Base-by-base conservation (phyloP, 1,140 invertebrate genomes). In the Conus ventricosus region DNA sequence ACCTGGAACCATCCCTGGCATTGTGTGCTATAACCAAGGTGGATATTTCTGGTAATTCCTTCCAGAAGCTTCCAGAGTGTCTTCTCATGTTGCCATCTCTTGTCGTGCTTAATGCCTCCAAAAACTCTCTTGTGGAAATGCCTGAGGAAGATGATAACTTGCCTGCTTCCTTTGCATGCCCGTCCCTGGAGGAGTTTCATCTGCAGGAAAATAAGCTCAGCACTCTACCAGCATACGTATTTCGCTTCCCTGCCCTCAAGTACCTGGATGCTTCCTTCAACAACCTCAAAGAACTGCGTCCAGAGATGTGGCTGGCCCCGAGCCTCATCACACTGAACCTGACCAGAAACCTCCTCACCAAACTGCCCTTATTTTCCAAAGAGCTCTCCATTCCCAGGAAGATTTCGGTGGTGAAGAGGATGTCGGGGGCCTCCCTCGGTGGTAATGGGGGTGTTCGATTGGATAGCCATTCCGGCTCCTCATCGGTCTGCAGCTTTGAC, bases 251-350 rank as follows among this genome's bases (percentile, higher is more conserved):
- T 0, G 95, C 96, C 0, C 95, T 99, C 3, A 96, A 97, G 39
- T 97, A 97, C 7, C 95, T 99, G 90, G 98, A 99, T 94, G 96
- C 99, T 0, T 98, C 98, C 0, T 98, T 99, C 93, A 99, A 99
- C 94, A 98, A 98, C 94, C 95, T 99, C n/a, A 97, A 97, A 78
- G 95, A 96, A 85, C 94, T 99, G 63, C 98, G 99, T 0, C 96
- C 97, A 82, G 97, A 97, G 88, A 96, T 99, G 94, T 99, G 99
- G 99, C 95, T 96, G n/a, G 88, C 92, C 27, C 81, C 88, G 4
- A 88, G 88, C 23, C 87, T 94, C 25, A 88, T 91, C 88, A 98
- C 99, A 94, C 94, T 99, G 17, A 99, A 99, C 95, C 97, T 97
- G 0, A 97, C 98, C 0, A 97, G 99, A 90, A 99, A 99, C 96